Evolutionary conservation across 2,797 vertebrate species (phyloP).

Genomic region (Poeciliopsis presidionis): DNA sequence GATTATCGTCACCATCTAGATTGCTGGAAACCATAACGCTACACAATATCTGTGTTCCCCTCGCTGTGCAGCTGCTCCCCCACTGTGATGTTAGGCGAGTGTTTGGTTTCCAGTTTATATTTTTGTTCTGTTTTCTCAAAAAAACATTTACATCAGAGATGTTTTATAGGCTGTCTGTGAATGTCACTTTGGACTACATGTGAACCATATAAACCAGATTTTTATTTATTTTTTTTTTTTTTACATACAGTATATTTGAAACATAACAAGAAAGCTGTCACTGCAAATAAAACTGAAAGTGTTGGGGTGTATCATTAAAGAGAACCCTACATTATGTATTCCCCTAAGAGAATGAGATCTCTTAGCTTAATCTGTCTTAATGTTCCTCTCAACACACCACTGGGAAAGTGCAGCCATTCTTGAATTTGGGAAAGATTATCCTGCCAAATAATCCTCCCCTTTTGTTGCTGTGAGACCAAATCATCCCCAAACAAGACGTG

Average conservation of each 20-base stretch:
- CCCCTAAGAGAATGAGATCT: neutral
- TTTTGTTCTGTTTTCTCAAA: neutral
- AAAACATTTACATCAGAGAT: neutral
- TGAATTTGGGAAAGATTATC: constrained; percentile 20
- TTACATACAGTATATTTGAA: constrained; percentile 5
- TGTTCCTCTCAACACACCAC: constrained; percentile 7
- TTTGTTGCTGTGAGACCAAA: constrained; percentile 24
- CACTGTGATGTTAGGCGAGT: neutral
- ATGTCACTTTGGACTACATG: neutral
- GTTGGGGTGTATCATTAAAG: neutral
- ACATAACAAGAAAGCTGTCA: neutral
- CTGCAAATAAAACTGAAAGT: neutral
- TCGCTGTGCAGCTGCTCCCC: neutral
- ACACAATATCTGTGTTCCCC: neutral
- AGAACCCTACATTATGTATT: neutral
- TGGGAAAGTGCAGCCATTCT: constrained; percentile 8
- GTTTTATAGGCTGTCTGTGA: neutral
- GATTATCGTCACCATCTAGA: neutral
- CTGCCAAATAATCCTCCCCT: constrained; percentile 3
- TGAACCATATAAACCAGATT: neutral
- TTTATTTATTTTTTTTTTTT: no score
- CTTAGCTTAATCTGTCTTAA: constrained; percentile 1
- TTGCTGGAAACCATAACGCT: neutral
- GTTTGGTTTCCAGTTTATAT: neutral
- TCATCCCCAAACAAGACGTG: constrained; percentile 55